These are phyloP conservation scores for Hipposideros larvatus DNA, from an alignment of 2,797 vertebrate species.

Conservation along the genomic window DNA sequence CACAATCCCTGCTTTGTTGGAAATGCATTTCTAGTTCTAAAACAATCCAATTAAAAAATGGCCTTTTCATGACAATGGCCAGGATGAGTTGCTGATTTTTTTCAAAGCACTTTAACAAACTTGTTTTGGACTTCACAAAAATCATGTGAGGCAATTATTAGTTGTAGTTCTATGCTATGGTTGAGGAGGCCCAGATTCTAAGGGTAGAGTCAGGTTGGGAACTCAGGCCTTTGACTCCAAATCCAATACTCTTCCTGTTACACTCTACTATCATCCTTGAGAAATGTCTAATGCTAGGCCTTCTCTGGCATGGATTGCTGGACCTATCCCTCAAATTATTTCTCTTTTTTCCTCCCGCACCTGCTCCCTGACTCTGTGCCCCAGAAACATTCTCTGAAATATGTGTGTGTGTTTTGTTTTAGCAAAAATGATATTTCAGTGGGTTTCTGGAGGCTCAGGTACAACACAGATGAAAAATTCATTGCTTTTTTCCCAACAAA, in stretches of 20 bases:
- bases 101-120: neutral
- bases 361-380: neutral
- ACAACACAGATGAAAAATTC: neutral
- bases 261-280: neutral
- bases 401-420: neutral
- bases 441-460: neutral
- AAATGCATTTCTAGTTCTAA: neutral
- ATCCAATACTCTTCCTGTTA: neutral
- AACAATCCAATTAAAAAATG: too few species aligned
- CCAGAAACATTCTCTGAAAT: neutral
- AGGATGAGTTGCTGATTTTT: neutral
- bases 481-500: constrained; percentile 19
- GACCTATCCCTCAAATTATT: constrained; percentile 50
- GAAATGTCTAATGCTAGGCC: neutral
- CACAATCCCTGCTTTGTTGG: neutral
- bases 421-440: neutral
- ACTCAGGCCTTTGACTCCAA: neutral
- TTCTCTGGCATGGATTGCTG: constrained; percentile 45
- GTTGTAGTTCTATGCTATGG: neutral
- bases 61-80: neutral
- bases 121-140: neutral
- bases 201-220: neutral
- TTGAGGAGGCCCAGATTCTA: neutral
- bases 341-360: neutral
- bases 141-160: neutral